Base-by-base conservation (phyloP, 2,113 vertebrate species). In the Paracanthobrama guichenoti region DNA sequence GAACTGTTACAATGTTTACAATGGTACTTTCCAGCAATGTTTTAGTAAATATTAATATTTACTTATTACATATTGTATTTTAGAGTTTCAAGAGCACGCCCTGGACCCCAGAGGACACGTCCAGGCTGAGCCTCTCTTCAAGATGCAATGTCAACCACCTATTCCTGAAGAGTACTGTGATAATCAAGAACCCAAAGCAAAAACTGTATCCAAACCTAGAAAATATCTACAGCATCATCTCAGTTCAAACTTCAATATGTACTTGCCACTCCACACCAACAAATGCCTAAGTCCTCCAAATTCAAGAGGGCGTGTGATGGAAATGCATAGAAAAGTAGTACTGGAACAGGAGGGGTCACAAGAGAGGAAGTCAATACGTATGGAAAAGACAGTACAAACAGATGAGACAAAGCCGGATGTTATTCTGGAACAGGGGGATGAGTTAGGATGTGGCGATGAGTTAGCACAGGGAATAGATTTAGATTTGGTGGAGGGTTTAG, bases 371-470 rank as follows among this genome's bases (percentile, higher is more conserved):
- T 39, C 39, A 39, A 39, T 39, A 73, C 67, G 35, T 79, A 24
- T 16, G 35, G 55, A 80, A 59, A 79, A 39, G 55, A 18, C 69
- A 50, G 10, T n/a, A 22, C 62, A 88, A 82, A 57, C 7, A 66
- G 73, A 88, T 24, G 57, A 82, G 66, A 69, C 74, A 39, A 81
- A 86, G 72, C 55, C 46, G 18, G 82, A 84, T 22, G 26, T 13
- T 18, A 16, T 81, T 46, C 53, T 78, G 55, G 83, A 85, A 59
- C 66, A 82, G 46, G 85, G n/a, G 35, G 85, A 80, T 67, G 85
- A 87, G 14, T 67, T 87, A 57, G 87, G 87, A 50, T 86, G 82
- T 26, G 87, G 87, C 22, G 87, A 88, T 59, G 82, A 86, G 35
- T 71, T 88, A 26, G 87, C 87, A 57, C 85, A 73, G 24, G 73